Evolutionary conservation across 2,797 vertebrate genomes (phyloP).

Genomic region (Chelidonichthys spinosus): DNA sequence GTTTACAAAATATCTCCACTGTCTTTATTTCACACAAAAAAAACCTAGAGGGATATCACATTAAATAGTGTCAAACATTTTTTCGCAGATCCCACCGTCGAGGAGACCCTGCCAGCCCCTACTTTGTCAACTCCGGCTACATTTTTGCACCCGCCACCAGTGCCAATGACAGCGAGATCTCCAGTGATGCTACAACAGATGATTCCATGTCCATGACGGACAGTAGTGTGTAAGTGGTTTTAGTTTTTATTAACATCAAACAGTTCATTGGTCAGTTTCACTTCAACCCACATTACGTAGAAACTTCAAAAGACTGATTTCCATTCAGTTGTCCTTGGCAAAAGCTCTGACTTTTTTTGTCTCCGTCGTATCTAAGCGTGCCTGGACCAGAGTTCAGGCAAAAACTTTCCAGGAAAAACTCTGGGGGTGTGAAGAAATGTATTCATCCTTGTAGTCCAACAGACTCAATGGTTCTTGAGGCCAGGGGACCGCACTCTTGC

Average conservation of each 20-base stretch:
- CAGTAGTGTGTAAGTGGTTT: conserved; percentile 94
- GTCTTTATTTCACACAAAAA: not conserved
- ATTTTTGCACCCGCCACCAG: conserved; percentile 94
- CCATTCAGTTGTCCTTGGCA: conserved; percentile 25
- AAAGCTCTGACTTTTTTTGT: conserved; percentile 45
- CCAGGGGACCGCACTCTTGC: conserved; percentile 41
- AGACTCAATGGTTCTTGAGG: conserved; percentile 49
- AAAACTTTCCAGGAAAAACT: conserved; percentile 68
- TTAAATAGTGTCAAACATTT: conserved; percentile 13
- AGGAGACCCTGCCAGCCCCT: conserved; percentile 89
- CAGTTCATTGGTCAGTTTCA: not conserved
- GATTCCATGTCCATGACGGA: conserved; percentile 98
- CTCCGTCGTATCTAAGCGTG: conserved; percentile 50
- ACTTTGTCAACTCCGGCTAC: conserved; percentile 93
- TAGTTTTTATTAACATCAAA: not conserved
- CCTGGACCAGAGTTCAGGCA: conserved; percentile 57
- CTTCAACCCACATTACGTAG: conserved; percentile 20
- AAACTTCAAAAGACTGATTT: conserved; percentile 40
- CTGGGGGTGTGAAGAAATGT: conserved; percentile 59
- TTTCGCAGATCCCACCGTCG: conserved; percentile 88
- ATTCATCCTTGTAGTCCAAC: conserved; percentile 62
- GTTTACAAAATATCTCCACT: not conserved
- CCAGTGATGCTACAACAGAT: conserved; percentile 94
- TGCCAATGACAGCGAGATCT: conserved; percentile 95
- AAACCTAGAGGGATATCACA: not conserved